These are phyloP conservation scores for Pseudoatta argentina DNA, from an alignment of 1,140 invertebrate genomes.

Conservation along the genomic window DNA sequence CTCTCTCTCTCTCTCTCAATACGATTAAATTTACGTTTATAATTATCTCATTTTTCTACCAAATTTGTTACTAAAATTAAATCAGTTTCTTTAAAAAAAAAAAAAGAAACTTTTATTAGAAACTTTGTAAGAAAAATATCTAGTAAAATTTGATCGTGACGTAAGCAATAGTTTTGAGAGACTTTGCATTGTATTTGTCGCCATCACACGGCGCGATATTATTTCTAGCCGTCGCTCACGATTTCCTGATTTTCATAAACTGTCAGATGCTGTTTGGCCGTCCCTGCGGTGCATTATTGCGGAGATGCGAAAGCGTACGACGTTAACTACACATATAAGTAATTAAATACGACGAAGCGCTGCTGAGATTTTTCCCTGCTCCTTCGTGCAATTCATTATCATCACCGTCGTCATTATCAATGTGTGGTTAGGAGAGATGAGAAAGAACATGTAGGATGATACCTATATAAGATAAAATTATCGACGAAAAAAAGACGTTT, in stretches of 20 bases:
- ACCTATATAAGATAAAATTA: not conserved
- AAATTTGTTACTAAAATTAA: not conserved
- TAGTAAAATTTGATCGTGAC: slow-evolving; percentile 1
- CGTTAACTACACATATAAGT: slow-evolving; percentile 50
- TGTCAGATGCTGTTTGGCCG: slow-evolving; percentile 45
- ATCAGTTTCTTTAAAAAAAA: not conserved
- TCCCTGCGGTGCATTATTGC: slow-evolving; percentile 21
- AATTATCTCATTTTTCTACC: not conserved
- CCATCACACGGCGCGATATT: slow-evolving; percentile 37
- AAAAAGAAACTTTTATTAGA: not conserved
- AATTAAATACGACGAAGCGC: slow-evolving; percentile 62
- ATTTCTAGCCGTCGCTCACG: slow-evolving; percentile 35
- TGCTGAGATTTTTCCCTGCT: slow-evolving; percentile 4
- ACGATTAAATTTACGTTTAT: not conserved
- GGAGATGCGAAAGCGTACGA: slow-evolving; percentile 2
- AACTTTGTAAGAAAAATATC: not conserved
- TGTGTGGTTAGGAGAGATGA: not conserved
- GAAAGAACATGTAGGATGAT: not conserved
- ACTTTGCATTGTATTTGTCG: slow-evolving; percentile 23
- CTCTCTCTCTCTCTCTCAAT: not conserved
- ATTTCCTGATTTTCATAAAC: slow-evolving; percentile 44
- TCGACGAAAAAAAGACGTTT: not conserved
- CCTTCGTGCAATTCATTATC: slow-evolving; percentile 25
- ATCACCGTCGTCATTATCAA: slow-evolving; percentile 45
- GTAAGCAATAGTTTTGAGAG: not conserved